Conservation (phyloP, 2,113 vertebrate species). For the Urocynchramus pylzowi region DNA sequence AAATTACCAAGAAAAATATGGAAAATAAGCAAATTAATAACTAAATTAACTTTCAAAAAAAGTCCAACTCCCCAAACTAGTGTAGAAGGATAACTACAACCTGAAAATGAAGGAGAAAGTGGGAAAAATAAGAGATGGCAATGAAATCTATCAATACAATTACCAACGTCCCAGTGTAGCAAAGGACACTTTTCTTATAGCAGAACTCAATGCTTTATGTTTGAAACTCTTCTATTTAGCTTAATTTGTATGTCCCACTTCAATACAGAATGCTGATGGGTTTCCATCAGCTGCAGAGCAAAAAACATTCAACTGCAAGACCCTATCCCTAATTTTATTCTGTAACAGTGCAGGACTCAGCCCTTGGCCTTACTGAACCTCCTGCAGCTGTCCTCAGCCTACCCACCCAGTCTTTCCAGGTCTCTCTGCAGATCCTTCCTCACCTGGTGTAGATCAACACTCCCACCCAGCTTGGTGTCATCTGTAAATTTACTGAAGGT, state of each 20-base stretch:
- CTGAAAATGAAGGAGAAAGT: neutral
- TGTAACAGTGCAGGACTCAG: neutral
- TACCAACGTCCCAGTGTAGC: neutral
- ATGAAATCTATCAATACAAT: neutral
- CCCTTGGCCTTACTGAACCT: neutral
- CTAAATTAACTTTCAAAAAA: neutral
- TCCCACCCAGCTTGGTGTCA: neutral
- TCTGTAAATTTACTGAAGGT: neutral
- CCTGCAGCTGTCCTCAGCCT: neutral
- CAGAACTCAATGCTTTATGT: neutral
- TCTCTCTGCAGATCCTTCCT: neutral
- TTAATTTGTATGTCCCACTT: neutral
- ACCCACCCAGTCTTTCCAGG: neutral
- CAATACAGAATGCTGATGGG: neutral
- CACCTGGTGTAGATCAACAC: neutral
- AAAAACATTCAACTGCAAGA: neutral
- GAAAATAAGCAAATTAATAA: neutral
- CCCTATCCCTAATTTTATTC: neutral
- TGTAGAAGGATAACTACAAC: neutral
- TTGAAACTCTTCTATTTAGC: neutral
- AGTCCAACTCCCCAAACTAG: neutral
- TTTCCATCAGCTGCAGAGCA: neutral
- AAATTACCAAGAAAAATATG: neutral
- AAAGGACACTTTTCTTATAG: neutral
- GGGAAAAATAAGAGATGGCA: neutral